phyloP scores from a whole-genome alignment of 2,113 vertebrate genomes.

The Smithornis capensis region DNA sequence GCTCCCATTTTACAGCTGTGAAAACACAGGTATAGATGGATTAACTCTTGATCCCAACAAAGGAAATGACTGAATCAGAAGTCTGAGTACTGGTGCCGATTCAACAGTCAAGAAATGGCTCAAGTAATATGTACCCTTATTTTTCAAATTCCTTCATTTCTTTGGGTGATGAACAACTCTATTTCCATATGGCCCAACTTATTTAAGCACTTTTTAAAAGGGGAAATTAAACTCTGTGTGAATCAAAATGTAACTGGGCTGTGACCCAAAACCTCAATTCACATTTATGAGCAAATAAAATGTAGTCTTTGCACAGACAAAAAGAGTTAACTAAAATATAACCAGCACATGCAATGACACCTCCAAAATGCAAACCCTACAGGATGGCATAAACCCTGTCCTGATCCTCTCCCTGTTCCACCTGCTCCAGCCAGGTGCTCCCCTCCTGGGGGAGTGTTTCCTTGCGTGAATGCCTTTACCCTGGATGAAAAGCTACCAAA shows the following conservation, averaged over 20 bases:
- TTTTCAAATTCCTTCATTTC: slow-evolving; percentile 7
- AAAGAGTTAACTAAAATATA: background rate
- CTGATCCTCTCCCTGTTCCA: background rate
- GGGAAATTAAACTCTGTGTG: slow-evolving; percentile 28
- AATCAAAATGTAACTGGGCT: slow-evolving; percentile 38
- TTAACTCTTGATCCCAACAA: slow-evolving; percentile 17
- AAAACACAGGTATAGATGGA: slow-evolving; percentile 6
- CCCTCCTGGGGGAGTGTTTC: too few relatives aligned
- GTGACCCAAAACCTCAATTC: slow-evolving; percentile 7
- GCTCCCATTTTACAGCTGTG: slow-evolving; percentile 6
- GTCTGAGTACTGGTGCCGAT: background rate
- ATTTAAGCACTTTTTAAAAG: slow-evolving; percentile 28
- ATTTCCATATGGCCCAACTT: slow-evolving; percentile 17
- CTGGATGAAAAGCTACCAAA: background rate
- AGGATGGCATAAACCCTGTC: background rate
- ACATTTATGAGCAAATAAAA: slow-evolving; percentile 34
- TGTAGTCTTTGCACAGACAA: background rate
- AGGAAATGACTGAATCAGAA: slow-evolving; percentile 23
- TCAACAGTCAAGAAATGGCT: background rate
- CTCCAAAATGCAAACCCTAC: background rate
- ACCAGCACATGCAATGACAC: background rate
- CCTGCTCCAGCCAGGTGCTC: background rate
- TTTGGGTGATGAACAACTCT: background rate
- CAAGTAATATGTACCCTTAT: background rate
- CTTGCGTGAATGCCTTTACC: background rate